Evolutionary conservation across 1,140 invertebrate species (phyloP).

Genomic region (Drosophila kepulauana): DNA sequence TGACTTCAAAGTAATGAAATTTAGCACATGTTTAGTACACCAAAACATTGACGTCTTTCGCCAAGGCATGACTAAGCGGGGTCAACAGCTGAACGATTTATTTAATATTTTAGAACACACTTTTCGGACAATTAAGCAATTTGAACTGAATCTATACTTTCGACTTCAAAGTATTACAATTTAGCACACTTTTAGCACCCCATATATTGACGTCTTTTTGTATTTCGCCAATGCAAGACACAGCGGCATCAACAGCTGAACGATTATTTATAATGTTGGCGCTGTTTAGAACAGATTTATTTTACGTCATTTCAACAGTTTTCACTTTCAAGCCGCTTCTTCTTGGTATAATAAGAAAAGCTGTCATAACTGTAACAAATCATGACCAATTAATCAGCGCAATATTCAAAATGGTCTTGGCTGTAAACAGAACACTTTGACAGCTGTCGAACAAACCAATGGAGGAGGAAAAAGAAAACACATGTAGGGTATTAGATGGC

Average conservation of each 20-base stretch:
- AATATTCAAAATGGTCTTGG: constrained; percentile 35
- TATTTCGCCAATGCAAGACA: background rate
- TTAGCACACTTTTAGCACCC: constrained; percentile 12
- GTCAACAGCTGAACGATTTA: no score
- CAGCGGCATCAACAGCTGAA: constrained; percentile 40
- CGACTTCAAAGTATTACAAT: background rate
- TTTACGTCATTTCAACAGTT: constrained; percentile 16
- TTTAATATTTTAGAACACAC: background rate
- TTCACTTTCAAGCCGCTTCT: constrained; percentile 38
- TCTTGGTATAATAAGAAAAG: constrained; percentile 5
- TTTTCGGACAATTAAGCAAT: no score
- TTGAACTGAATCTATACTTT: background rate
- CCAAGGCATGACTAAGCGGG: no score
- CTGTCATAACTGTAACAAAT: constrained; percentile 64
- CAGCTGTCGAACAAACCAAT: constrained; percentile 32
- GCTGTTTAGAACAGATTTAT: constrained; percentile 45
- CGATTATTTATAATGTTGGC: constrained; percentile 38
- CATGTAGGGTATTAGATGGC: constrained; percentile 24
- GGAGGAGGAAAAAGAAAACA: constrained; percentile 8
- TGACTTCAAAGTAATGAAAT: background rate
- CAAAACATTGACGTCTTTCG: no score
- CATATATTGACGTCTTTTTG: constrained; percentile 5
- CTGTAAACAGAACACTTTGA: constrained; percentile 42
- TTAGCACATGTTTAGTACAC: constrained; percentile 5
- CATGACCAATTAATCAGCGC: constrained; percentile 51